phyloP scores from a whole-genome alignment of 1,140 invertebrate genomes.

The Dryas iulia region DNA sequence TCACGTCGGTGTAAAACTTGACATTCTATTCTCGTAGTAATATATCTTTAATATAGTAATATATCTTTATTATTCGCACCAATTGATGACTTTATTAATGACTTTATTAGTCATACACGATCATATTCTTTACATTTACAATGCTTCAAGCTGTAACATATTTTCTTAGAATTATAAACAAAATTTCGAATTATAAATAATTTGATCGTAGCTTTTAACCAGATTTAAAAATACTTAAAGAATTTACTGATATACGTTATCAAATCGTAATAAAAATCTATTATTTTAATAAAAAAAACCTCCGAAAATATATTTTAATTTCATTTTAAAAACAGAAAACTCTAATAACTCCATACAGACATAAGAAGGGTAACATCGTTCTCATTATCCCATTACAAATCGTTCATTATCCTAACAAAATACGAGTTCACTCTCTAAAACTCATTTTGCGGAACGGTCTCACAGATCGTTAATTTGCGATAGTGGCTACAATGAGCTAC shows the following conservation, averaged over 20 bases:
- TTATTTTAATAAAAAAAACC: too few relatives aligned
- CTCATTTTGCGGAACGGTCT: constrained; percentile 43
- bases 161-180: too few relatives aligned
- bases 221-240: too few relatives aligned
- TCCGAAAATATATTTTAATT: background rate
- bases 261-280: too few relatives aligned
- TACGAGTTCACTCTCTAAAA: constrained; percentile 41
- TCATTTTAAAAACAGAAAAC: background rate
- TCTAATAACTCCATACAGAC: background rate
- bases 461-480: constrained; percentile 59
- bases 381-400: constrained; percentile 33
- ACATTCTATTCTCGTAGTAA: background rate
- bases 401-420: constrained; percentile 39
- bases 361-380: background rate
- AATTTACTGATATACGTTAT: too few relatives aligned
- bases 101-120: too few relatives aligned
- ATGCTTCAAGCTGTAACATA: too few relatives aligned
- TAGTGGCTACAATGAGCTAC: constrained; percentile 46
- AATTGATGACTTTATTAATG: too few relatives aligned
- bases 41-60: background rate
- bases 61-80: background rate
- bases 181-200: too few relatives aligned
- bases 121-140: too few relatives aligned
- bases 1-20: background rate
- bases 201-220: too few relatives aligned